Percentiles rank a stretch among this genome's conserved stretches.
These are phyloP conservation scores for Ophion ventricosus DNA, from an alignment of 2,888 invertebrate species.

Conservation along the genomic window DNA sequence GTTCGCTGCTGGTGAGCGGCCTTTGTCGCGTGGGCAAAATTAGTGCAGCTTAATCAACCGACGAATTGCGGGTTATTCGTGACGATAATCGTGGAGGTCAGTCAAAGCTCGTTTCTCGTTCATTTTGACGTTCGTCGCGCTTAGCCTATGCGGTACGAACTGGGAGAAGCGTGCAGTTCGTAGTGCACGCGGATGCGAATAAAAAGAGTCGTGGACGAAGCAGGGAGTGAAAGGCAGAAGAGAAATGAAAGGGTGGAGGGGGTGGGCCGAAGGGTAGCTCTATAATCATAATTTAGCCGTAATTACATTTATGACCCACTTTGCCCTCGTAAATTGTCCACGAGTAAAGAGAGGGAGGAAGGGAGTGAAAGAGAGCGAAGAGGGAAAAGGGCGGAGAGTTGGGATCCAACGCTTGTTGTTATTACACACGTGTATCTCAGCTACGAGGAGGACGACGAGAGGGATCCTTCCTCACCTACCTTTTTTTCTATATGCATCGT, in stretches of 20 bases:
- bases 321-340: slow-evolving; percentile 81
- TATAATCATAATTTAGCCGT: slow-evolving; percentile 81
- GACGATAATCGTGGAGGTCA: slow-evolving; percentile 68
- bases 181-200: slow-evolving; percentile 22
- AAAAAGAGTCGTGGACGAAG: neutral
- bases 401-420: slow-evolving; percentile 69
- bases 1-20: neutral
- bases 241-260: slow-evolving; percentile 22
- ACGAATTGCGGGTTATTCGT: slow-evolving; percentile 65
- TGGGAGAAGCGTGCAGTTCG: slow-evolving; percentile 12
- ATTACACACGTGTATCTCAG: slow-evolving; percentile 74
- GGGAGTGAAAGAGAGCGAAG: slow-evolving; percentile 38
- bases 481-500: slow-evolving; percentile 71
- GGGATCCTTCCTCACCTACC: slow-evolving; percentile 67
- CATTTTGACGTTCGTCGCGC: slow-evolving; percentile 6
- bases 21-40: slow-evolving; percentile 60
- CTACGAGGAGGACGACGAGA: slow-evolving; percentile 57
- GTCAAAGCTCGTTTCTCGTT: slow-evolving; percentile 59
- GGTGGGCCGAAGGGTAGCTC: slow-evolving; percentile 72
- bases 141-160: neutral
- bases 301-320: slow-evolving; percentile 82
- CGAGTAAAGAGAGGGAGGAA: slow-evolving; percentile 71
- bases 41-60: slow-evolving; percentile 67
- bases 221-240: slow-evolving; percentile 30
- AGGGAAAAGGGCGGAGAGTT: slow-evolving; percentile 43